Conservation (phyloP, 2,888 invertebrate genomes). For the Hipparchia semele region DNA sequence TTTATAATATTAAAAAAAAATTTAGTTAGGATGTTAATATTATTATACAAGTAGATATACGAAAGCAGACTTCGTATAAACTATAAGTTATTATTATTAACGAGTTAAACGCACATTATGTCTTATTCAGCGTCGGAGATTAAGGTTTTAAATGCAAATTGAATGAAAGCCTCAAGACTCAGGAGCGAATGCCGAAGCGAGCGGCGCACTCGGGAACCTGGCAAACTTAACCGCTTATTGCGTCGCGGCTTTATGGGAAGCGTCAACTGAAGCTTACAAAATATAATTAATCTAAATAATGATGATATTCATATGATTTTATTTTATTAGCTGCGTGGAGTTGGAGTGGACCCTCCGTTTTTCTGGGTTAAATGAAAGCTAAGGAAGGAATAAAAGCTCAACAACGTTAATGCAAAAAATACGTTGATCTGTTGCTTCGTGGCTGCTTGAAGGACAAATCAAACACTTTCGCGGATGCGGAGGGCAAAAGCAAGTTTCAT, state of each 20-base stretch:
- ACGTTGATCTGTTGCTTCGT: too few relatives aligned
- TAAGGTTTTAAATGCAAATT: slow-evolving; percentile 69
- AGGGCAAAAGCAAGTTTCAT: slow-evolving; percentile 14
- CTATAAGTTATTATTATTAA: slow-evolving; percentile 34
- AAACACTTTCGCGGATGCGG: neutral
- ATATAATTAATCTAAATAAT: too few relatives aligned
- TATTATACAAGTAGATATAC: neutral
- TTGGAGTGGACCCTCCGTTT: too few relatives aligned
- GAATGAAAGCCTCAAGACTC: slow-evolving; percentile 64
- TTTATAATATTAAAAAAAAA: too few relatives aligned
- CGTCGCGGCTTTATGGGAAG: neutral
- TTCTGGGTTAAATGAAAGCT: too few relatives aligned
- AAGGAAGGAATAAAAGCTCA: too few relatives aligned
- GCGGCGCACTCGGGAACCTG: slow-evolving; percentile 48
- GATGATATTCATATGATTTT: too few relatives aligned
- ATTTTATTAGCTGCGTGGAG: too few relatives aligned
- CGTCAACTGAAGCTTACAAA: too few relatives aligned
- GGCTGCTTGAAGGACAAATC: too few relatives aligned
- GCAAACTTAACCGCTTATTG: slow-evolving; percentile 47
- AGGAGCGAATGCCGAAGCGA: slow-evolving; percentile 58
- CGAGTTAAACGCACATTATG: slow-evolving; percentile 41
- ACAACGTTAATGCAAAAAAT: too few relatives aligned
- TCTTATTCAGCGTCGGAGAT: slow-evolving; percentile 50
- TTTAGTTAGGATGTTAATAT: neutral
- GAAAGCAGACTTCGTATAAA: slow-evolving; percentile 24